These are phyloP conservation scores for Agapornis canus DNA, from an alignment of 2,797 vertebrate species.

Conservation along the genomic window DNA sequence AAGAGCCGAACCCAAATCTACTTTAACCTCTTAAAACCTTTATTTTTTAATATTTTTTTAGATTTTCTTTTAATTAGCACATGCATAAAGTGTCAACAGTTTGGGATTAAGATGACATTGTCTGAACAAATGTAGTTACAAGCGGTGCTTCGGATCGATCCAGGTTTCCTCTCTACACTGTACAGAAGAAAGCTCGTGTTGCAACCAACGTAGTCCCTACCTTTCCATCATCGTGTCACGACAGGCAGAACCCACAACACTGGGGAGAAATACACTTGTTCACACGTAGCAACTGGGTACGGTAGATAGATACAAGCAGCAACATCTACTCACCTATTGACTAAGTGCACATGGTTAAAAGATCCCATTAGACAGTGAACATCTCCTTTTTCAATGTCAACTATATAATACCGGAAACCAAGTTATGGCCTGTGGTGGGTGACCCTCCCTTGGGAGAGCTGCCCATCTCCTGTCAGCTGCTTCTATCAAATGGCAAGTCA, in stretches of 20 bases:
- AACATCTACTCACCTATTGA: conserved; percentile 69
- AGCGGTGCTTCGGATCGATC: conserved; percentile 8
- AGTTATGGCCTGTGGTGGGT: neutral
- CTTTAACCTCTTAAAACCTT: conserved; percentile 69
- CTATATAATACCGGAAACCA: neutral
- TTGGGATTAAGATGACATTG: conserved; percentile 59
- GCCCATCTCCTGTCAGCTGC: neutral
- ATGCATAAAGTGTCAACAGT: conserved; percentile 77
- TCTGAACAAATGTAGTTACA: conserved; percentile 54
- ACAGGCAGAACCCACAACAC: conserved; percentile 65
- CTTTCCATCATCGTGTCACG: neutral
- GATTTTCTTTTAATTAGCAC: conserved; percentile 45
- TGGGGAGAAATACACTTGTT: conserved; percentile 61
- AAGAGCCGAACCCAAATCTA: neutral
- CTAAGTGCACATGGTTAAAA: conserved; percentile 62
- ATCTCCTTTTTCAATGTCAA: neutral
- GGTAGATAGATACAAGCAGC: conserved; percentile 71
- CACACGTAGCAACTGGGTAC: conserved; percentile 68
- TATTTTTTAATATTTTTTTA: neutral
- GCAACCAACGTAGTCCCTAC: neutral
- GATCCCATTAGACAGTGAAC: conserved; percentile 18
- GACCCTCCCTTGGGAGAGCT: neutral
- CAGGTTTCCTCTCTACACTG: conserved; percentile 39
- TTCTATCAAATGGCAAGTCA: neutral
- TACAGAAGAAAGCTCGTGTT: conserved; percentile 9